These are phyloP conservation scores for Diarsia mendica DNA, from an alignment of 2,888 invertebrate species.

Conservation along the genomic window DNA sequence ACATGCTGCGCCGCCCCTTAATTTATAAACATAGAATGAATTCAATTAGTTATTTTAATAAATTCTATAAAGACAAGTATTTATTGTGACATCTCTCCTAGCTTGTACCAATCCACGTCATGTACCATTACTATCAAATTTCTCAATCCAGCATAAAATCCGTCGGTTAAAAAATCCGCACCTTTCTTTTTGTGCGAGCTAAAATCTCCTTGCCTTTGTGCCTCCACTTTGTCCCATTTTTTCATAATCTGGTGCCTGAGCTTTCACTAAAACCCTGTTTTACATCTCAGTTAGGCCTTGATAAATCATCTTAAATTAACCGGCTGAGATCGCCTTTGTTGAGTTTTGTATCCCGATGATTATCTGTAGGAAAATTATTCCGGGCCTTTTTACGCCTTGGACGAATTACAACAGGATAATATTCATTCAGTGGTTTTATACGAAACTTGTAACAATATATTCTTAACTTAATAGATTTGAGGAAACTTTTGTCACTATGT, in stretches of 20 bases:
- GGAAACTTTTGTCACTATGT: constrained; percentile 57
- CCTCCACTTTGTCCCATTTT: constrained; percentile 42
- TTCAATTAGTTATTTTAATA: too few relatives aligned
- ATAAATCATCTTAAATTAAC: constrained; percentile 61
- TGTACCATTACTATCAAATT: too few relatives aligned
- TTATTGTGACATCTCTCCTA: too few relatives aligned
- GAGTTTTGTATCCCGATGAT: constrained; percentile 40
- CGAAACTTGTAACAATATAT: constrained; percentile 61
- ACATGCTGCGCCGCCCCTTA: too few relatives aligned
- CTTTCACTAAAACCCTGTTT: constrained; percentile 50
- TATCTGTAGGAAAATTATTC: constrained; percentile 49
- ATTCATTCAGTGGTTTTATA: constrained; percentile 41
- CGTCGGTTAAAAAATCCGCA: constrained; percentile 13
- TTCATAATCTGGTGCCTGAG: constrained; percentile 41
- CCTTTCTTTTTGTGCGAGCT: constrained; percentile 7
- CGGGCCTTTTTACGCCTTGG: constrained; percentile 33
- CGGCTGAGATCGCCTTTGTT: constrained; percentile 35
- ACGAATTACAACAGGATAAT: constrained; percentile 54
- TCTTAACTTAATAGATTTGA: constrained; percentile 53
- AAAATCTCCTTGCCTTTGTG: constrained; percentile 47
- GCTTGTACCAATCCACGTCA: too few relatives aligned
- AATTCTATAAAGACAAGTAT: too few relatives aligned
- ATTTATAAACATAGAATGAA: too few relatives aligned
- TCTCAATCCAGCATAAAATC: neutral
- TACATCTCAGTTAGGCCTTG: constrained; percentile 56